phyloP scores from a whole-genome alignment of 2,113 vertebrate genomes.

The Emberiza fucata region DNA sequence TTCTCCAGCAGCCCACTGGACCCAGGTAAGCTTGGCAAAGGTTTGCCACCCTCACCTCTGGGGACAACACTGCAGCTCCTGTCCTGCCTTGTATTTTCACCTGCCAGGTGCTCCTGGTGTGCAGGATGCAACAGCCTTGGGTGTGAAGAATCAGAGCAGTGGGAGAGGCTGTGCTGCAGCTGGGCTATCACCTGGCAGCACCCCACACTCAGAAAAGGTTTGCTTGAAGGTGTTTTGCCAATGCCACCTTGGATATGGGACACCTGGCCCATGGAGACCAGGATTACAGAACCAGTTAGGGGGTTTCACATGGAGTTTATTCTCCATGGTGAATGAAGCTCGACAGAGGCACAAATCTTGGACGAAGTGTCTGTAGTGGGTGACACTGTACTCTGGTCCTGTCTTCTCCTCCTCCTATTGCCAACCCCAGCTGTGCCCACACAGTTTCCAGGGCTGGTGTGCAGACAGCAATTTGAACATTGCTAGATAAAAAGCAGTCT shows the following conservation, averaged over 20 bases:
- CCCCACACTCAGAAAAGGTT: background rate
- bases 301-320: background rate
- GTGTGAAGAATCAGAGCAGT: background rate
- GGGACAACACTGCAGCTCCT: background rate
- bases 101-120: background rate
- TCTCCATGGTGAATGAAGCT: background rate
- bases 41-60: background rate
- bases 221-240: background rate
- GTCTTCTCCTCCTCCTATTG: background rate
- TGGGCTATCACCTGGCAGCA: background rate
- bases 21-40: background rate
- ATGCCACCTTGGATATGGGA: background rate
- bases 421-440: background rate
- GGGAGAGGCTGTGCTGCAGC: background rate
- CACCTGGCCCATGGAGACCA: background rate
- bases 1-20: background rate
- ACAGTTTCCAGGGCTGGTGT: background rate
- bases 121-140: background rate
- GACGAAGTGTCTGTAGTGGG: background rate
- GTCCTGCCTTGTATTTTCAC: background rate
- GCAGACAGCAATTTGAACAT: background rate
- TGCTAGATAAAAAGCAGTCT: background rate
- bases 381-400: background rate
- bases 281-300: accelerated
- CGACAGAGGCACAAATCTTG: background rate